Evolutionary conservation across 2,888 invertebrate genomes (phyloP).

Genomic region (Blera fallax): DNA sequence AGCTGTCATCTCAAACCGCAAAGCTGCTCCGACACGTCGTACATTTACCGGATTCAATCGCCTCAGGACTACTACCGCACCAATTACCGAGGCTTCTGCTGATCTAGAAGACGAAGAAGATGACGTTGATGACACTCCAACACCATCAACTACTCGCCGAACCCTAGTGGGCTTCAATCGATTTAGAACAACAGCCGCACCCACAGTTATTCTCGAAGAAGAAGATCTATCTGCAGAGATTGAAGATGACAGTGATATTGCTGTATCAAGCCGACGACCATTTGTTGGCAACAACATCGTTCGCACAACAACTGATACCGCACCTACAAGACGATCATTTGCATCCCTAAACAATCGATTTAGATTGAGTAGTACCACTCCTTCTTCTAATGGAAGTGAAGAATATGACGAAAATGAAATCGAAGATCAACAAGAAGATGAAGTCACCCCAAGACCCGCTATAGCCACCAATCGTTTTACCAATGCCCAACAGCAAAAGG

Average conservation of each 20-base stretch:
- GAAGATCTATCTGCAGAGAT: constrained; percentile 21
- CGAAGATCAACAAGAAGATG: constrained; percentile 1
- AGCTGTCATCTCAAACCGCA: no score
- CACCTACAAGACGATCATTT: constrained; percentile 5
- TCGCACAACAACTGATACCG: not conserved
- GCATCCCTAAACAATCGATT: not conserved
- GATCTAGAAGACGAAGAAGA: constrained; percentile 18
- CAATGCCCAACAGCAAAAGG: constrained; percentile 41
- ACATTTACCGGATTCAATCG: no score
- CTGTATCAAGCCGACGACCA: not conserved
- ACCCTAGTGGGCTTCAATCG: constrained; percentile 67
- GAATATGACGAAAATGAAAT: constrained; percentile 29
- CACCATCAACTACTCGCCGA: constrained; percentile 31
- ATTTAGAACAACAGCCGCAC: constrained; percentile 53
- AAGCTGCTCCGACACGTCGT: no score
- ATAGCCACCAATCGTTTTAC: constrained; percentile 15
- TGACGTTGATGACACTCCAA: not conserved
- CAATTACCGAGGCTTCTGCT: not conserved
- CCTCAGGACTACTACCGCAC: not conserved
- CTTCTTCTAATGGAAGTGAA: constrained; percentile 19
- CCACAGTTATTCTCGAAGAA: not conserved
- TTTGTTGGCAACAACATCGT: not conserved
- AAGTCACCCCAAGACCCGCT: not conserved
- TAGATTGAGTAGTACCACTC: not conserved
- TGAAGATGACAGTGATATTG: not conserved